These are phyloP conservation scores for Zaprionus capensis DNA, from an alignment of 1,140 invertebrate genomes.

Conservation along the genomic window DNA sequence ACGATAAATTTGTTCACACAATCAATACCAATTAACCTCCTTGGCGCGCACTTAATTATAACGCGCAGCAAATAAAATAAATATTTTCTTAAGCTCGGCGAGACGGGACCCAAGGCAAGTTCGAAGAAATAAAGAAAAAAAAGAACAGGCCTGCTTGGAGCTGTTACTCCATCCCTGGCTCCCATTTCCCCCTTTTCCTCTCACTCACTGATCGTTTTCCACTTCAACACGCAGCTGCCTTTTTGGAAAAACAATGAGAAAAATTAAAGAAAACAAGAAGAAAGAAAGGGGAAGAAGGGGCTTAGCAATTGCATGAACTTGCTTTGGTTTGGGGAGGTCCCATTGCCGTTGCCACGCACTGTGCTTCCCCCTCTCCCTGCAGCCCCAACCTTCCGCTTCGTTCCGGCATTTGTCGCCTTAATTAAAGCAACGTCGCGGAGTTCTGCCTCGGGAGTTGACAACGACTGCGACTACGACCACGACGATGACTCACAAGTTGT, in stretches of 20 bases:
- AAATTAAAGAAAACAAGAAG: constrained; percentile 44
- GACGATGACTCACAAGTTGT: constrained; percentile 32
- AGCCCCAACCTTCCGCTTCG: background rate
- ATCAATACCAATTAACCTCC: constrained; percentile 69
- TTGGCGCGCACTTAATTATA: constrained; percentile 59
- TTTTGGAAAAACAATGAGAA: constrained; percentile 47
- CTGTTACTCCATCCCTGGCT: background rate
- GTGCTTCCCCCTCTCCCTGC: background rate
- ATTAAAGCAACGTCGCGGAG: constrained; percentile 60
- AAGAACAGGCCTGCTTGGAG: constrained; percentile 14
- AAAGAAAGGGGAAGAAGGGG: constrained; percentile 6
- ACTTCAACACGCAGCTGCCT: constrained; percentile 61
- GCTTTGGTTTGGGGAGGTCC: constrained; percentile 40
- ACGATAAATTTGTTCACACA: constrained; percentile 57
- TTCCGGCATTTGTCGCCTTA: constrained; percentile 57
- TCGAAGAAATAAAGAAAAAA: background rate
- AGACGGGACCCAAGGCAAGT: constrained; percentile 26
- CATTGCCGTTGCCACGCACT: background rate
- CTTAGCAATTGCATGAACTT: background rate
- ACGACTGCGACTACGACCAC: constrained; percentile 6
- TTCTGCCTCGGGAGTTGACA: constrained; percentile 24
- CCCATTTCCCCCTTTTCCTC: background rate
- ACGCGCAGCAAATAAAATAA: constrained; percentile 52
- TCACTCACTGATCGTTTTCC: constrained; percentile 51
- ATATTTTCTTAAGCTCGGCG: constrained; percentile 52